These are phyloP conservation scores for Crematogaster levior DNA, from an alignment of 2,888 invertebrate genomes.

Conservation along the genomic window DNA sequence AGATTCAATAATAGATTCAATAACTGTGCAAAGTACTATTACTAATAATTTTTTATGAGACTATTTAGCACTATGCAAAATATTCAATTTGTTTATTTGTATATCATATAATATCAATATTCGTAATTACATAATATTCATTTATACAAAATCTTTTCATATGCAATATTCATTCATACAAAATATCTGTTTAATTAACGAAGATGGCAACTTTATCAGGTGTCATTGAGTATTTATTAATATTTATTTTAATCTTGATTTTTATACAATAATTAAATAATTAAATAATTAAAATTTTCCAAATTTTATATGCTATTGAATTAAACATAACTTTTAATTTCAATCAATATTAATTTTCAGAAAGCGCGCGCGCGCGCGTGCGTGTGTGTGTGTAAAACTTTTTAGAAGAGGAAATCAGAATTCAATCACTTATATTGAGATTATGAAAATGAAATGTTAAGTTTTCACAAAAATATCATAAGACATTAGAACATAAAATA, in stretches of 20 bases:
- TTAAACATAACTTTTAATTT: not conserved
- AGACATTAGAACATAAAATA: not conserved
- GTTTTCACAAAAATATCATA: not conserved
- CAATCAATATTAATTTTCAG: not conserved
- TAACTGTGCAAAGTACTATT: not conserved
- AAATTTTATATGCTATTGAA: not conserved
- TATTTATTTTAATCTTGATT: not conserved
- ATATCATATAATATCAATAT: not conserved
- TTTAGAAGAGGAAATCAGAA: not conserved
- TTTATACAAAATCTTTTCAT: not conserved
- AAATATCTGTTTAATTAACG: conserved; percentile 7
- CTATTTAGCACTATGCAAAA: not conserved
- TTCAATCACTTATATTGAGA: not conserved
- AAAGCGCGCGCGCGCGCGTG: no score
- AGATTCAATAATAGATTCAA: not conserved
- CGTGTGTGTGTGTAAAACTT: no score
- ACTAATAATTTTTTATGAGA: not conserved
- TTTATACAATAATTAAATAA: no score
- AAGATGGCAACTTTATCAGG: not conserved
- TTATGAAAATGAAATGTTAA: not conserved
- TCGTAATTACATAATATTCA: not conserved
- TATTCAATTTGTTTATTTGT: not conserved
- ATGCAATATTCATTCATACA: conserved; percentile 3
- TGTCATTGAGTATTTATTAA: not conserved
- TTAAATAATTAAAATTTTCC: not conserved